Evolutionary conservation across 1,140 invertebrate genomes (phyloP).

Genomic region (Diuraphis noxia): DNA sequence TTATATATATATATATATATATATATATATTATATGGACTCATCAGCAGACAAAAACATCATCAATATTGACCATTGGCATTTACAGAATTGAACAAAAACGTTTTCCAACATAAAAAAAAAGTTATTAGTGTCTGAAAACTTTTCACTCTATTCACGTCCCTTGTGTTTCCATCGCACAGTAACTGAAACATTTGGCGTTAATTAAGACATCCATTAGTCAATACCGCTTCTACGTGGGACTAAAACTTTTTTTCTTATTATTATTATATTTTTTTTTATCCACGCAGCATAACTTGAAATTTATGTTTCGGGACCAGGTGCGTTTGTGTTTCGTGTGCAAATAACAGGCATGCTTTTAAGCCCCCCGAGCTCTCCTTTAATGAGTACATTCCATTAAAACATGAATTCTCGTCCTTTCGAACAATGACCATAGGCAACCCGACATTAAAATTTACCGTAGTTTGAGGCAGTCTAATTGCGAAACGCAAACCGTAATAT

Average conservation of each 20-base stretch:
- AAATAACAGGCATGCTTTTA: constrained; percentile 36
- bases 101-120: neutral
- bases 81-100: constrained; percentile 28
- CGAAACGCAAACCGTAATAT: constrained; percentile 26
- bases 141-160: constrained; percentile 32
- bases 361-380: constrained; percentile 14
- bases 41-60: constrained; percentile 10
- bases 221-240: neutral
- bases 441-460: constrained; percentile 30
- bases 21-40: too few relatives aligned
- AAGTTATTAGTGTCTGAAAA: constrained; percentile 38
- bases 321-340: constrained; percentile 24
- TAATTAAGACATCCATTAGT: constrained; percentile 53
- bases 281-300: neutral
- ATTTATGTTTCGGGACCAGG: constrained; percentile 49
- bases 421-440: constrained; percentile 18
- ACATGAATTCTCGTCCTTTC: constrained; percentile 28
- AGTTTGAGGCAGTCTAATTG: neutral
- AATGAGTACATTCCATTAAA: constrained; percentile 47
- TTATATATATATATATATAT: neutral
- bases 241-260: constrained; percentile 42
- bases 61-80: constrained; percentile 50
- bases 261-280: constrained; percentile 21
- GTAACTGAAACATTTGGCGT: constrained; percentile 42
- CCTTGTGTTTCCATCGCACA: neutral